These are phyloP conservation scores for Lucinisca nassula DNA, from an alignment of 2,888 invertebrate genomes.

Conservation along the genomic window DNA sequence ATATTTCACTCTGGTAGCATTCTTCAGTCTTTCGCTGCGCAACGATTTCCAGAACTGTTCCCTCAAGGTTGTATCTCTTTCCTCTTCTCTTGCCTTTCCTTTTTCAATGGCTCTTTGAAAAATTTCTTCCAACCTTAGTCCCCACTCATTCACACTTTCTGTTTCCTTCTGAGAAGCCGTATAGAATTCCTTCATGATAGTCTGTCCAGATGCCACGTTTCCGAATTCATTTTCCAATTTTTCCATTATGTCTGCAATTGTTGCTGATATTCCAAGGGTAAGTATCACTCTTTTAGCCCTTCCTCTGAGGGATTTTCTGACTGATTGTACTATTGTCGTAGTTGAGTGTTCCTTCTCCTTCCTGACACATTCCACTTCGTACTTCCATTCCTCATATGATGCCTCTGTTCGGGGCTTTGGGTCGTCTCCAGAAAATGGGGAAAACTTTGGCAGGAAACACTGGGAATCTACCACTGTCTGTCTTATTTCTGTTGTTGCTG, in stretches of 20 bases:
- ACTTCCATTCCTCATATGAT: neutral
- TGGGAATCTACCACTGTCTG: too few species aligned
- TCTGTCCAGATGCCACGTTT: neutral
- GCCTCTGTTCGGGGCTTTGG: neutral
- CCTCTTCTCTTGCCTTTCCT: neutral
- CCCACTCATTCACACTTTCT: neutral
- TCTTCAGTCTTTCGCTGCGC: neutral
- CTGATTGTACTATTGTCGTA: neutral
- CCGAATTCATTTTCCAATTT: neutral
- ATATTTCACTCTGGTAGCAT: conserved; percentile 1
- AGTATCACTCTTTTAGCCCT: neutral
- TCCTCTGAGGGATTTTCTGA: neutral
- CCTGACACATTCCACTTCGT: neutral
- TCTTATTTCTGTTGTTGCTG: too few species aligned
- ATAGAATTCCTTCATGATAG: neutral
- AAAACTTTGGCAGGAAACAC: neutral
- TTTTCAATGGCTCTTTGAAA: neutral
- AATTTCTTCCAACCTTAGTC: neutral
- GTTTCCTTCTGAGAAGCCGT: neutral
- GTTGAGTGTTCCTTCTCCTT: neutral
- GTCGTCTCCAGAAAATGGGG: neutral
- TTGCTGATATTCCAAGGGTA: neutral
- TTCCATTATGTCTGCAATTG: neutral
- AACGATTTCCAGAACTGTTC: neutral
- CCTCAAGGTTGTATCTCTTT: neutral